These are phyloP conservation scores for Hypercompe scribonia DNA, from an alignment of 2,888 invertebrate genomes.

Conservation along the genomic window DNA sequence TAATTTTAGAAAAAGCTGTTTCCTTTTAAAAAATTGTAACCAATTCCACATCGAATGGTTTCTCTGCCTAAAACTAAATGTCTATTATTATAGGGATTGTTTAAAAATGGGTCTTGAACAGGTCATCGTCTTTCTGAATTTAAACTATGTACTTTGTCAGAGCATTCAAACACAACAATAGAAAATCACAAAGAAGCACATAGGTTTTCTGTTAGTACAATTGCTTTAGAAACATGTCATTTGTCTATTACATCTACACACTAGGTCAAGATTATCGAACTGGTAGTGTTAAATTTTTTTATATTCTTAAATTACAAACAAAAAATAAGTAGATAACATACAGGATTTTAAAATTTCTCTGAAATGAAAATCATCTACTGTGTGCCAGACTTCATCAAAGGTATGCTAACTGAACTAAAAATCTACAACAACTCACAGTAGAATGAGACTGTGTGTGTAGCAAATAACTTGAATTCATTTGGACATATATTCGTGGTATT, in stretches of 20 bases:
- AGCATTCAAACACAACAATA: neutral
- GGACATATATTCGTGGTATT: neutral
- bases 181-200: neutral
- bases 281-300: neutral
- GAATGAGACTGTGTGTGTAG: neutral
- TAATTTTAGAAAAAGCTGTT: neutral
- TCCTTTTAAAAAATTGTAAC: neutral
- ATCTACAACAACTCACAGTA: neutral
- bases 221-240: neutral
- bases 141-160: neutral
- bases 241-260: neutral
- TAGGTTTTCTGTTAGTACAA: neutral
- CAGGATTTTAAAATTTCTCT: neutral
- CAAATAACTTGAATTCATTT: neutral
- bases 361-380: neutral
- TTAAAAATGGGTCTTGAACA: neutral
- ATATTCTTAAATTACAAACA: neutral
- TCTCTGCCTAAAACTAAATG: neutral
- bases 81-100: neutral
- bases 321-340: neutral
- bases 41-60: neutral
- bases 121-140: neutral
- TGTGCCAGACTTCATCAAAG: neutral
- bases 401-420: neutral
- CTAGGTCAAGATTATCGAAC: too few relatives aligned